These are phyloP conservation scores for Diabrotica virgifera DNA, from an alignment of 1,140 invertebrate species.

Conservation along the genomic window DNA sequence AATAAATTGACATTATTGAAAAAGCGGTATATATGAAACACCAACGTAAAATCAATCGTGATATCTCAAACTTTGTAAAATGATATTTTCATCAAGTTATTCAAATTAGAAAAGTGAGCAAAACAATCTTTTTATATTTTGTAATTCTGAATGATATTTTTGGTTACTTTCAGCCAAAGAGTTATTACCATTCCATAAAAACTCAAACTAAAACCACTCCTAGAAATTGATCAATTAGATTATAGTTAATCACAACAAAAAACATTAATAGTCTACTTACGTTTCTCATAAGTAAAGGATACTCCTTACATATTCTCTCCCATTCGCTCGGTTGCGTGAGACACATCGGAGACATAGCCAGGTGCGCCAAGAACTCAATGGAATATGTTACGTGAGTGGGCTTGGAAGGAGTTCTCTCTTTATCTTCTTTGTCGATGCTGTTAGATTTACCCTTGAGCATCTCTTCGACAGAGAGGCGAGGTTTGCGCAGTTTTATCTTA, in stretches of 20 bases:
- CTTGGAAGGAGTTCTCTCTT: conserved; percentile 21
- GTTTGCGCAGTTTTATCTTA: conserved; percentile 36
- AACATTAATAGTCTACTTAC: conserved; percentile 41
- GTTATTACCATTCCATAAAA: neutral
- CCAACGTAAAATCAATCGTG: too few relatives aligned
- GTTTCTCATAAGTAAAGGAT: conserved; percentile 54
- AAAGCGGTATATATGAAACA: too few relatives aligned
- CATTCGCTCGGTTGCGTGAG: conserved; percentile 53
- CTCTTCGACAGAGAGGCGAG: conserved; percentile 41
- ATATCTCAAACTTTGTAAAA: too few relatives aligned
- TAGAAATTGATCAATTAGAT: neutral
- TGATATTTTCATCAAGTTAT: too few relatives aligned
- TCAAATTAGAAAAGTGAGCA: too few relatives aligned
- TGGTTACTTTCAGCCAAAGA: too few relatives aligned
- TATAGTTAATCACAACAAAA: conserved; percentile 1
- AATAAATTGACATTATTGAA: too few relatives aligned
- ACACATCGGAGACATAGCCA: conserved; percentile 56
- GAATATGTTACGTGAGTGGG: conserved; percentile 39
- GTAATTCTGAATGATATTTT: too few relatives aligned
- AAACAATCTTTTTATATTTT: too few relatives aligned
- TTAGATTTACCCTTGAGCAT: conserved; percentile 36
- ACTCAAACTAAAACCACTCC: neutral
- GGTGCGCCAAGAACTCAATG: conserved; percentile 55
- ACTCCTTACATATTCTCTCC: conserved; percentile 54
- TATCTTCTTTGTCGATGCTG: conserved; percentile 14